These are phyloP conservation scores for Dicrostonyx torquatus DNA, from an alignment of 2,797 vertebrate genomes.

Conservation along the genomic window DNA sequence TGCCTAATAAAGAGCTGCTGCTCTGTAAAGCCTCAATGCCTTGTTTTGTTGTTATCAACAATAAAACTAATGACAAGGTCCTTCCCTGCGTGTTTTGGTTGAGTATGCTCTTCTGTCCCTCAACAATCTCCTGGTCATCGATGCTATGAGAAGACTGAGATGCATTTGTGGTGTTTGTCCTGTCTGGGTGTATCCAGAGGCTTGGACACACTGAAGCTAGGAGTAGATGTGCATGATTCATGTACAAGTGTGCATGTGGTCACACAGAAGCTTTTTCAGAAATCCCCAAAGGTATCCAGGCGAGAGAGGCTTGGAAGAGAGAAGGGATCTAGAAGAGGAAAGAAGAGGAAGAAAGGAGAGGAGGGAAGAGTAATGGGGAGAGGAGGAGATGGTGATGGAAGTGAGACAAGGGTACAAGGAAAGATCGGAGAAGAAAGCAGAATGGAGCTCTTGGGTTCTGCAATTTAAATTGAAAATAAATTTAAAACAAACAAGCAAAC, in stretches of 20 bases:
- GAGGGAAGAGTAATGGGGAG: neutral
- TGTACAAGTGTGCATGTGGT: neutral
- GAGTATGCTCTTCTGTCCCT: neutral
- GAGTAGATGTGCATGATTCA: neutral
- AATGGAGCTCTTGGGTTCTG: neutral
- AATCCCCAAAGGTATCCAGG: neutral
- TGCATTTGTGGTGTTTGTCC: neutral
- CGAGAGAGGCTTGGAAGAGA: neutral
- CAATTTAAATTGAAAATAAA: neutral
- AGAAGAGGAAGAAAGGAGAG: neutral
- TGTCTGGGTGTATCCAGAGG: neutral
- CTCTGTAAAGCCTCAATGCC: neutral
- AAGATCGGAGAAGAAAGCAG: neutral
- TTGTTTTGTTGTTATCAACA: slow-evolving; percentile 45
- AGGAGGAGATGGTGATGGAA: neutral
- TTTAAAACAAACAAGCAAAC: too few species aligned
- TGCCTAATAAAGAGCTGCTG: slow-evolving; percentile 27
- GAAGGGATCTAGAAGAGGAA: neutral
- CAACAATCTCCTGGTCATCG: neutral
- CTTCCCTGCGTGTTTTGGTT: slow-evolving; percentile 32
- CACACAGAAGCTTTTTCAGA: neutral
- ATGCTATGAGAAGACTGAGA: neutral
- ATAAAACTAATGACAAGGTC: slow-evolving; percentile 59
- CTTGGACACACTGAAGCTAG: neutral
- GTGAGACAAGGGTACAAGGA: neutral